These are phyloP conservation scores for Bradypodion pumilum DNA, from an alignment of 2,797 vertebrate species.

Conservation along the genomic window DNA sequence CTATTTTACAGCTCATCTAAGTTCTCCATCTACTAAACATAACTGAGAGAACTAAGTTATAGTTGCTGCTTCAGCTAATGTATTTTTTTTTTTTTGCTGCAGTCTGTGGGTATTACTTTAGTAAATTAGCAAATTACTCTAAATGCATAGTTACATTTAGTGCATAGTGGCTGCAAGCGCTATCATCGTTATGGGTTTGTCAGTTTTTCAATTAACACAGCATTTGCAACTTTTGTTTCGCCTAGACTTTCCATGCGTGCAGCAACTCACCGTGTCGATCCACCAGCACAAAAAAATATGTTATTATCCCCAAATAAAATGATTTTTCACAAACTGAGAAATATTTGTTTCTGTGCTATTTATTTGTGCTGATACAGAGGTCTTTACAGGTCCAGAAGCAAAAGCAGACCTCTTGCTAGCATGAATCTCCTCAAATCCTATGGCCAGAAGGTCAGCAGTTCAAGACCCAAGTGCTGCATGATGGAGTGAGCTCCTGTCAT, in stretches of 20 bases:
- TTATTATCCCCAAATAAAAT: background rate
- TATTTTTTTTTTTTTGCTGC: slow-evolving; percentile 65
- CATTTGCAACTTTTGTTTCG: slow-evolving; percentile 44
- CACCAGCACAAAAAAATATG: background rate
- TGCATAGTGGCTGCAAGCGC: slow-evolving; percentile 46
- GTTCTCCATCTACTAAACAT: slow-evolving; percentile 51
- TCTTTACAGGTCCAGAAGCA: background rate
- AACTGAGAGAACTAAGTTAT: slow-evolving; percentile 41
- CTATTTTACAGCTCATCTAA: slow-evolving; percentile 53
- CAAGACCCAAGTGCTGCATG: too few species aligned
- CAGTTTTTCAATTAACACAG: slow-evolving; percentile 62
- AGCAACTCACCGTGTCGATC: slow-evolving; percentile 10
- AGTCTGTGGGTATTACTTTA: slow-evolving; percentile 68
- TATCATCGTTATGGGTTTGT: slow-evolving; percentile 60
- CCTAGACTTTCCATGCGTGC: slow-evolving; percentile 16
- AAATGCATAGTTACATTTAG: slow-evolving; percentile 63
- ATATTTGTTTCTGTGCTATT: background rate
- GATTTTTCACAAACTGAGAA: background rate
- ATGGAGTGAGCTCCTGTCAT: too few species aligned
- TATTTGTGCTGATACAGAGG: background rate
- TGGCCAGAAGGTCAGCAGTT: too few species aligned
- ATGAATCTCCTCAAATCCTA: too few species aligned
- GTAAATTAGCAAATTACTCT: slow-evolving; percentile 74
- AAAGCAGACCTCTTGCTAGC: background rate
- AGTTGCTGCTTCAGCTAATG: slow-evolving; percentile 52